Base-by-base conservation (phyloP, 2,888 invertebrate genomes). In the Drosophila anomalata region DNA sequence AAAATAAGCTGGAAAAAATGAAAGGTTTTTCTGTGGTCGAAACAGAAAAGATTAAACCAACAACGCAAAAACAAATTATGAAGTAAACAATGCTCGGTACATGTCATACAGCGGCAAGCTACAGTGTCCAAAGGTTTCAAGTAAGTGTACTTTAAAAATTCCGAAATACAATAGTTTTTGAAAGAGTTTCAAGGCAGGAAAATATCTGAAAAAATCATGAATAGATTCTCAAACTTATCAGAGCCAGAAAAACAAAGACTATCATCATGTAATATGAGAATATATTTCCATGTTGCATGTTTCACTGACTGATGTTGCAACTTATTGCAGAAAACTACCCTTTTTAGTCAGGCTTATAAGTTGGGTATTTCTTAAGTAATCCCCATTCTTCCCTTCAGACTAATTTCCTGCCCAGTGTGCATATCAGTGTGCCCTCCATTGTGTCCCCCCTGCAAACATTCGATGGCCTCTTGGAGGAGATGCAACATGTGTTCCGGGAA, bases 401-500 rank as follows among this genome's bases (percentile, higher is more conserved):
- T 12, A 14, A 42, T n/a, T 42, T 20, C 17, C 8, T n/a, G 31
- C 26, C 63, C 63, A 65, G 55, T 65, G 63, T 65, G 46, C 54
- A 3, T 44, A 22, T 9, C 2, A 24, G n/a, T 22, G 1, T 39
- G 17, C 67, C 52, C 73, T 39, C 20, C 39, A 31, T 51, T 20
- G 41, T 2, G 31, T 24, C 33, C 63, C 62, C 44, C 73, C 51
- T 41, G 54, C 39, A 54, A 42, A 56, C 69, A 55, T 48, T 24
- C 22, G 39, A 47, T 39, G 56, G 48, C 70, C 42, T 57, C 53
- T 24, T 59, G 51, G 41, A 48, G 51, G 73, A 73, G 78, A 78
- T 84, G 71, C 88, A 69, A 79, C 86, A 86, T 88, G 88, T 73
- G 77, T 85, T 81, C 87, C 82, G 73, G 85, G 80, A 71, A 71